Evolutionary conservation across 1,140 invertebrate species (phyloP), one percentile per base, ranked within the genome.

Genomic region (Drosophila bocqueti): DNA sequence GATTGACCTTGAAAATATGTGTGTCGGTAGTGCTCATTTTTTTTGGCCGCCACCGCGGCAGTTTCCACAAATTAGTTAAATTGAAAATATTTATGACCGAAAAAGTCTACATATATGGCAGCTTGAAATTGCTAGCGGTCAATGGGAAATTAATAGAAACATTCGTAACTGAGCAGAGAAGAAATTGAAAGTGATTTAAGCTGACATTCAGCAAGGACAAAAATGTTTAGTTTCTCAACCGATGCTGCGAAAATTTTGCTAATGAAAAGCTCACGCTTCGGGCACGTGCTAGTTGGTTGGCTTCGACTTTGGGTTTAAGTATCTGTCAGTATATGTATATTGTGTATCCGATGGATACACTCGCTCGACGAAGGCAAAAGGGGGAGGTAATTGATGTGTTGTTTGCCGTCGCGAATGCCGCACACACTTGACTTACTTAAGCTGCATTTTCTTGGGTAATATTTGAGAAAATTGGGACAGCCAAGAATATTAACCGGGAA

Each of bases 191-290:
- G 68, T 78, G 64, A 81, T 74, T 85, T 77, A 65, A 77, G 77
- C 81, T 90, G 85, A 90, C 85, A 90, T 90, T 90, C 85, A 89
- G 45, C 85, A 90, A 90, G 85, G 85, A 90, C 85, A 90, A 89
- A 83, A 60, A 54, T 77, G 43, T 64, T 65, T 76, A 60, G 65
- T 57, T 57, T 15, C 54, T 38, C 31, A 43, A 16, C 21, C 40
- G 69, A 81, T 46, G 65, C 63, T 68, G 40, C 36, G 40, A 73
- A 57, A 42, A 73, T 58, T 29, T 60, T 42, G 31, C 68, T 34
- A 69, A 58, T 57, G 24, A 66, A 89, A 76, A 73, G 80, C 71
- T 73, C 84, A 89, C 84, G 78, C 63, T 66, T 85, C 8, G 34
- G 60, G 68, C 85, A 89, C 79, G 79, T 90, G 77, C 42, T 75